A percentile compares a stretch with the other conserved stretches of the same genome.
Conservation (phyloP, 2,888 invertebrate species). For the Noctua janthina region DNA sequence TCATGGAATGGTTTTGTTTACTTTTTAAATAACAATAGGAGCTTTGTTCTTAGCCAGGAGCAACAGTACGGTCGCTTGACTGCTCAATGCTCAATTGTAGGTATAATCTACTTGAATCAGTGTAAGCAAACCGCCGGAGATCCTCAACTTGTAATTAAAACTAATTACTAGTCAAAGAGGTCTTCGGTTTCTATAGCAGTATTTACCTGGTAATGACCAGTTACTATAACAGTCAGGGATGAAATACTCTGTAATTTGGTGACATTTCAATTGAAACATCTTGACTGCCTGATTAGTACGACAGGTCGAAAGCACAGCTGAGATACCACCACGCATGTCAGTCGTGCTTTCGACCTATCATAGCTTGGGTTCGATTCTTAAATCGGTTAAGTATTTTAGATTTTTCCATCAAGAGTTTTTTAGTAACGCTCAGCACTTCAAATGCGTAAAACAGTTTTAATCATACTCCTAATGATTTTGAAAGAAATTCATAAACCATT, state of each 20-base stretch:
- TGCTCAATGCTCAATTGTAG: not conserved
- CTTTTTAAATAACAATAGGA: conserved; percentile 3
- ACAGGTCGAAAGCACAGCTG: too few relatives aligned
- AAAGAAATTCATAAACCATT: not conserved
- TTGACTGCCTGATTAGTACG: not conserved
- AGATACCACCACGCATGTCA: too few relatives aligned
- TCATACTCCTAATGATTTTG: not conserved
- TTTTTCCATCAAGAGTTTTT: not conserved
- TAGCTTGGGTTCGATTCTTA: not conserved
- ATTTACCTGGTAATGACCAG: not conserved
- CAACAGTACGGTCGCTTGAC: not conserved
- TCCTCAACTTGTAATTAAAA: conserved; percentile 8
- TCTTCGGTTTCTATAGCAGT: conserved; percentile 4
- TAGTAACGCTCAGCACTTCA: too few relatives aligned
- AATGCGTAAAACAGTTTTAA: not conserved
- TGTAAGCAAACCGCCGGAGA: not conserved
- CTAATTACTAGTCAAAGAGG: conserved; percentile 9
- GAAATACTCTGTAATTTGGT: not conserved
- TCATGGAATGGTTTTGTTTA: not conserved
- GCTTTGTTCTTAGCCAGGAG: not conserved
- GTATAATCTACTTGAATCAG: conserved; percentile 1
- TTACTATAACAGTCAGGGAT: not conserved
- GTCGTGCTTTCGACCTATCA: too few relatives aligned
- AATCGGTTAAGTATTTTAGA: not conserved
- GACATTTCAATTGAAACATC: not conserved